These are phyloP conservation scores for Hesperia comma DNA, from an alignment of 2,888 invertebrate species.

Conservation along the genomic window DNA sequence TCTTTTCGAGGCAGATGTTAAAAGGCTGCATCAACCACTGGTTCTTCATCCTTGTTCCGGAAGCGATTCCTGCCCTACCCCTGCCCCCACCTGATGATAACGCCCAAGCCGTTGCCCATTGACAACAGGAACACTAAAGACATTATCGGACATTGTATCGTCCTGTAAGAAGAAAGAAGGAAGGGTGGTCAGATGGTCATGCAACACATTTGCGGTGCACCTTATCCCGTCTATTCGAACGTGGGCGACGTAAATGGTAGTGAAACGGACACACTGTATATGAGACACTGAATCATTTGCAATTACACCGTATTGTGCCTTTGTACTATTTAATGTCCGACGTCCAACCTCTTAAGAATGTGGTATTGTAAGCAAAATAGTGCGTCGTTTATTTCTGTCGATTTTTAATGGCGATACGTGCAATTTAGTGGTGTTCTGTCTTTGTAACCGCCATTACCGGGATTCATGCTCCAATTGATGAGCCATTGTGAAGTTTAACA, in stretches of 20 bases:
- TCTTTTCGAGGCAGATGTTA: too few relatives aligned
- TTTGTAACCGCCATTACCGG: constrained; percentile 18
- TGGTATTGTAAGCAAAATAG: constrained; percentile 80
- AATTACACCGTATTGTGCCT: constrained; percentile 83
- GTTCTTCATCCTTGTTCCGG: too few relatives aligned
- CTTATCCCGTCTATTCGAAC: constrained; percentile 48
- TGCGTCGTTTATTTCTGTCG: constrained; percentile 70
- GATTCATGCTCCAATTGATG: constrained; percentile 25
- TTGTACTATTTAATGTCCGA: constrained; percentile 75
- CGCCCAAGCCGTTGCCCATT: too few relatives aligned
- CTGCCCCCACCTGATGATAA: too few relatives aligned
- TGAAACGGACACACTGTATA: constrained; percentile 63
- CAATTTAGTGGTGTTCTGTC: constrained; percentile 34
- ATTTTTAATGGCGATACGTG: constrained; percentile 56
- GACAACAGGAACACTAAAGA: too few relatives aligned
- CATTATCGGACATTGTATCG: too few relatives aligned
- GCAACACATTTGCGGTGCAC: constrained; percentile 20
- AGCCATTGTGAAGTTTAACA: constrained; percentile 20
- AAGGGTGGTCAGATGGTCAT: not conserved
- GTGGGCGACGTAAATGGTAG: constrained; percentile 78
- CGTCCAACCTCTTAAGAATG: constrained; percentile 63
- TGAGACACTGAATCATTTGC: constrained; percentile 82
- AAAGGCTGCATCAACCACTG: too few relatives aligned
- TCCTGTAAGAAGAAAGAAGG: too few relatives aligned
- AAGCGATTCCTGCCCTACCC: too few relatives aligned